Evolutionary conservation across 37 sponge, comb jelly and placozoan species (phyloP).

Genomic region (Crambe crambe): DNA sequence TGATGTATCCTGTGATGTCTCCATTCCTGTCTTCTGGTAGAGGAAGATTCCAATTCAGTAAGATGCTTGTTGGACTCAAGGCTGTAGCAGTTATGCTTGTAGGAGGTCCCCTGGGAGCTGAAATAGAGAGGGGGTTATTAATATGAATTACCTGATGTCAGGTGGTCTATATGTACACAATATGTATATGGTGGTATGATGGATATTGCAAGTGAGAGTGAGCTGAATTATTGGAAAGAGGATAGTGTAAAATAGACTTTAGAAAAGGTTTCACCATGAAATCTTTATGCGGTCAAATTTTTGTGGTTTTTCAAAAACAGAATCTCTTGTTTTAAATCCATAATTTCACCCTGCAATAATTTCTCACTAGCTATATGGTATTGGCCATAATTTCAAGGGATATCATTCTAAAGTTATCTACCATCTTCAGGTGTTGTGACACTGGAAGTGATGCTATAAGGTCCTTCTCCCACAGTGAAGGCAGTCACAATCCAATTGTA

Average conservation of each 20-base stretch:
- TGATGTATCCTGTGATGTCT: not conserved
- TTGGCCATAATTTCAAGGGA: not conserved
- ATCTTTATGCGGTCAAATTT: no score
- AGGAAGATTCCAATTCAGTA: slow-evolving; percentile 14
- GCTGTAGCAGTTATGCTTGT: not conserved
- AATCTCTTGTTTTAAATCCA: no score
- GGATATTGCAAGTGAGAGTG: no score
- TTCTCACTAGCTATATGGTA: not conserved
- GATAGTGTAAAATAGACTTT: no score
- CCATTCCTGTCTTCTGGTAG: not conserved
- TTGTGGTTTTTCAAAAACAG: no score
- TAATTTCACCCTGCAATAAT: no score
- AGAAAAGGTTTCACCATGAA: no score
- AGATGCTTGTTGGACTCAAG: not conserved
- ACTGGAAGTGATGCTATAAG: slow-evolving; percentile 9
- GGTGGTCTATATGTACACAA: no score
- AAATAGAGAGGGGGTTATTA: not conserved
- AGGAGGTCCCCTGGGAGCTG: slow-evolving; percentile 12
- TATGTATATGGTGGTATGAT: no score
- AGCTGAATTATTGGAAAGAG: no score
- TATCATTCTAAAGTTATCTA: slow-evolving; percentile 1
- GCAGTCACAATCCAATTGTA: slow-evolving; percentile 38
- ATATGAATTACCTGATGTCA: no score
- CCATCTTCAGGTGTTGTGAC: slow-evolving; percentile 40
- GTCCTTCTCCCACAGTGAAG: slow-evolving; percentile 35